Evolutionary conservation across 2,797 vertebrate genomes (phyloP).

Genomic region (Myripristis jacobus): DNA sequence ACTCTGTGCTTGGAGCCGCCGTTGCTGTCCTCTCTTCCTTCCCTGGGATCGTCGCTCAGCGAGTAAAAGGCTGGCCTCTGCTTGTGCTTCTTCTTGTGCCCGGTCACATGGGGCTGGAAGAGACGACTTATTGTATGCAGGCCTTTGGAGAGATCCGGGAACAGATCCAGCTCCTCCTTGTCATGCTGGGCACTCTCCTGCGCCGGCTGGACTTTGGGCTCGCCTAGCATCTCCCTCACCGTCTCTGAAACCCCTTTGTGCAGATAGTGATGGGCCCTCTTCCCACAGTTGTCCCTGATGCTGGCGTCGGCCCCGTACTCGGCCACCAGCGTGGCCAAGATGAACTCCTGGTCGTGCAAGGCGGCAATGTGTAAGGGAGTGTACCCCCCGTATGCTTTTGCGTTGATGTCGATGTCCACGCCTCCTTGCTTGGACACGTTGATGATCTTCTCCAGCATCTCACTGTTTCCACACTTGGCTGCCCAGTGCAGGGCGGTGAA

Average conservation of each 20-base stretch:
- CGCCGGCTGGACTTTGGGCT: constrained; percentile 66
- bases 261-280: constrained; percentile 90
- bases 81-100: constrained; percentile 88
- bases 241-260: constrained; percentile 70
- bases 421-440: constrained; percentile 79
- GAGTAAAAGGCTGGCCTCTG: constrained; percentile 78
- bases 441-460: constrained; percentile 87
- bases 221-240: constrained; percentile 85
- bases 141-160: constrained; percentile 85
- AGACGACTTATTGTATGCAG: constrained; percentile 88
- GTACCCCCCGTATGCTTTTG: constrained; percentile 88
- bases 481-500: constrained; percentile 96
- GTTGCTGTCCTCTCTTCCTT: constrained; percentile 79
- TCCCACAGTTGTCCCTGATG: constrained; percentile 91
- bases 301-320: constrained; percentile 82
- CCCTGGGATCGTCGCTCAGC: constrained; percentile 58
- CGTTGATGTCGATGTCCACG: constrained; percentile 82
- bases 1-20: constrained; percentile 64
- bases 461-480: constrained; percentile 88
- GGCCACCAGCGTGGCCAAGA: constrained; percentile 84
- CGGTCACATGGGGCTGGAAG: constrained; percentile 80
- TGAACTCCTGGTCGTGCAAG: constrained; percentile 85
- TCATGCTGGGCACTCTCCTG: constrained; percentile 39
- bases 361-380: constrained; percentile 93
- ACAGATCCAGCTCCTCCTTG: constrained; percentile 70